phyloP scores from a whole-genome alignment of 2,888 invertebrate genomes.

The Selenia dentaria region DNA sequence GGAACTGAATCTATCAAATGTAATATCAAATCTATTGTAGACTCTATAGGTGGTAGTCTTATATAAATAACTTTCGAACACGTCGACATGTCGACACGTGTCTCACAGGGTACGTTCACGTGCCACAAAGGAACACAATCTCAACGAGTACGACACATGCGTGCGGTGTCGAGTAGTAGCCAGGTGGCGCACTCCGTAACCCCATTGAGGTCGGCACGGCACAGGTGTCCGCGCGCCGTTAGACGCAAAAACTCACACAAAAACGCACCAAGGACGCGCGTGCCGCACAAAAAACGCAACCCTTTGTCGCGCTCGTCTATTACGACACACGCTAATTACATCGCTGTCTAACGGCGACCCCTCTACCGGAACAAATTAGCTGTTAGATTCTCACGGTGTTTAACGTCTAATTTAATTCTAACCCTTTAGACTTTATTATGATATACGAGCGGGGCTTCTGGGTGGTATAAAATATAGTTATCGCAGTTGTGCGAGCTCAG shows the following conservation, averaged over 20 bases:
- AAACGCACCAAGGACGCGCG: conserved; percentile 52
- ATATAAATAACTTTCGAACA: too few relatives aligned
- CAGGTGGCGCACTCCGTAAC: neutral
- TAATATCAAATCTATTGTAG: too few relatives aligned
- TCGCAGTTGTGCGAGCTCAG: neutral
- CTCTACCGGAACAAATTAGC: conserved; percentile 56
- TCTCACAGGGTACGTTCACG: neutral
- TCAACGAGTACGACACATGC: neutral
- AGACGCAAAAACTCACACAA: conserved; percentile 43
- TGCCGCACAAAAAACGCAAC: conserved; percentile 52
- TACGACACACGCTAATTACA: conserved; percentile 40
- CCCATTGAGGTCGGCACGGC: neutral
- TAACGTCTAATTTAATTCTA: conserved; percentile 22
- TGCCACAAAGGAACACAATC: neutral
- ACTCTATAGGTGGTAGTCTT: too few relatives aligned
- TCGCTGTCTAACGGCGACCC: conserved; percentile 57
- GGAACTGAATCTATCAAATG: too few relatives aligned
- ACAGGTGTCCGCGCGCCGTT: conserved; percentile 42
- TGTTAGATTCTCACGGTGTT: conserved; percentile 55
- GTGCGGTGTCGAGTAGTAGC: neutral
- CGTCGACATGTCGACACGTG: neutral
- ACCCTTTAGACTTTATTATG: conserved; percentile 26
- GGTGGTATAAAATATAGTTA: neutral
- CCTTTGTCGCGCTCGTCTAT: conserved; percentile 57
- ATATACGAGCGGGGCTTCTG: conserved; percentile 2